phyloP scores from a whole-genome alignment of 2,113 vertebrate species.

The Marmota monax region DNA sequence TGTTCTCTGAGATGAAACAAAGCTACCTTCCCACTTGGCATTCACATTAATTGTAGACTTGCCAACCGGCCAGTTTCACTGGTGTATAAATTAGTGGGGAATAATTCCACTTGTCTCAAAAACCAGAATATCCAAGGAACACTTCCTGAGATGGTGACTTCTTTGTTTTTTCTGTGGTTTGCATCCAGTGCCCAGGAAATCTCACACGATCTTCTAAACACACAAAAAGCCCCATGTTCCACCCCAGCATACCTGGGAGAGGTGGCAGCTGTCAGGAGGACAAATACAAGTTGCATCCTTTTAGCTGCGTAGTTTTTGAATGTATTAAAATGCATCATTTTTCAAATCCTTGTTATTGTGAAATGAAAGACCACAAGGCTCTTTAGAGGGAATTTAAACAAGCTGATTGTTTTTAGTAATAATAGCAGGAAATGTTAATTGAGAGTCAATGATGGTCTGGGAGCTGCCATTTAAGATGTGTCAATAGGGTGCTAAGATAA shows the following conservation, averaged over 20 bases:
- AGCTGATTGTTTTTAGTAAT: constrained; percentile 42
- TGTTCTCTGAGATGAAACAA: constrained; percentile 90
- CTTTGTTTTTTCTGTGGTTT: constrained; percentile 76
- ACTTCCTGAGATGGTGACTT: constrained; percentile 82
- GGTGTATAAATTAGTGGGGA: constrained; percentile 89
- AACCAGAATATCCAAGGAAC: constrained; percentile 85
- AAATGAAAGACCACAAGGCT: constrained; percentile 52
- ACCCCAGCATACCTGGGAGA: constrained; percentile 32
- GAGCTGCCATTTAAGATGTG: background rate
- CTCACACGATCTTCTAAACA: constrained; percentile 74
- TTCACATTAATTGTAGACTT: constrained; percentile 90
- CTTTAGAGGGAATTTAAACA: constrained; percentile 57
- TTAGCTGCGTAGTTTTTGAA: constrained; percentile 32
- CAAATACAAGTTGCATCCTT: constrained; percentile 55
- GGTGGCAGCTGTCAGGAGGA: background rate
- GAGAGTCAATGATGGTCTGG: background rate
- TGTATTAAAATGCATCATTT: constrained; percentile 56
- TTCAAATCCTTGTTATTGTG: constrained; percentile 62
- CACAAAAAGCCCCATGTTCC: background rate
- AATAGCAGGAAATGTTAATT: constrained; percentile 32
- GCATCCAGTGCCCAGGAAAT: constrained; percentile 82
- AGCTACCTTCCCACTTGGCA: constrained; percentile 90
- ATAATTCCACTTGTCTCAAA: constrained; percentile 90
- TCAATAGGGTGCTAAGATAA: background rate
- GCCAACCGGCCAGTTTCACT: constrained; percentile 88